Percentiles rank a stretch among this genome's conserved stretches.
Evolutionary conservation across 2,113 vertebrate genomes (phyloP).

Genomic region (Lophochroa leadbeateri): DNA sequence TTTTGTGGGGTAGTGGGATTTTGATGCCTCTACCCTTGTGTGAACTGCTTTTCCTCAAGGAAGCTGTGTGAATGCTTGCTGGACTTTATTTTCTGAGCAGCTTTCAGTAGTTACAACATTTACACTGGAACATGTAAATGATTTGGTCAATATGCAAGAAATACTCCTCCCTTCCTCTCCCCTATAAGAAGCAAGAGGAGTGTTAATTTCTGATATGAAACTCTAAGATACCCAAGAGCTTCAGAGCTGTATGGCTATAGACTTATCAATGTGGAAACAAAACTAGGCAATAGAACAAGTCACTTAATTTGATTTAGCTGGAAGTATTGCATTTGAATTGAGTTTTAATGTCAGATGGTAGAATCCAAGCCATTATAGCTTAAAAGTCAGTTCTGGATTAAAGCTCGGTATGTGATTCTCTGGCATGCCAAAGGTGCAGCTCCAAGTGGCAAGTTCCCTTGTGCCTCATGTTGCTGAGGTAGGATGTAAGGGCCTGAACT

Average conservation of each 20-base stretch:
- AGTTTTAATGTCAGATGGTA: not conserved
- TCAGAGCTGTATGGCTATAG: not conserved
- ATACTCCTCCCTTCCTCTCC: not conserved
- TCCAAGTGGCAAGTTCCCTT: not conserved
- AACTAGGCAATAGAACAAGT: not conserved
- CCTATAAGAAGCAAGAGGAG: not conserved
- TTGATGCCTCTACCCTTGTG: not conserved
- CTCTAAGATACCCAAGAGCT: not conserved
- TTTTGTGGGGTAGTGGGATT: not conserved
- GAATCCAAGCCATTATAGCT: not conserved
- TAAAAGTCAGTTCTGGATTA: not conserved
- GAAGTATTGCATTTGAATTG: not conserved
- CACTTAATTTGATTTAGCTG: not conserved
- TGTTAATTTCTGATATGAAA: not conserved
- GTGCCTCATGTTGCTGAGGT: constrained; percentile 8
- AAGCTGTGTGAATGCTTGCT: not conserved
- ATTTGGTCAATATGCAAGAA: not conserved
- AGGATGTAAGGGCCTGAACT: not conserved
- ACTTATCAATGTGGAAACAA: not conserved
- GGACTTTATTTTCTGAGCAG: not conserved
- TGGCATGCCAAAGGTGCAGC: not conserved
- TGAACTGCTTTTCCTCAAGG: not conserved
- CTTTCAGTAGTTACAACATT: not conserved
- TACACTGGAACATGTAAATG: not conserved
- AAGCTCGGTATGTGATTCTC: not conserved